A percentile compares a stretch with the other conserved stretches of the same genome.
phyloP scores from a whole-genome alignment of 2,797 vertebrate genomes.

The Acanthiza pusilla region DNA sequence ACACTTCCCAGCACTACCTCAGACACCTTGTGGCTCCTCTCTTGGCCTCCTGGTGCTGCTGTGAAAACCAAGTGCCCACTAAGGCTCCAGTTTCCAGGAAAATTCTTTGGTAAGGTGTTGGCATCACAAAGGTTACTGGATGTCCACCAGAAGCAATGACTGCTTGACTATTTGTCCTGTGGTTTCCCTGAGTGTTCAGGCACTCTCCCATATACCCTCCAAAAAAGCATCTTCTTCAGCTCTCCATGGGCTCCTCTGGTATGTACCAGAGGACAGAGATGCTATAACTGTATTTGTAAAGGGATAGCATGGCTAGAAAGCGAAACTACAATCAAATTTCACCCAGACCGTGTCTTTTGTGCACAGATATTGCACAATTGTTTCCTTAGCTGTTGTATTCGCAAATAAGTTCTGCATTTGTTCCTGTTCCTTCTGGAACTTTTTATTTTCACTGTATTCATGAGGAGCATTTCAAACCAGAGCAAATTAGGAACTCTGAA shows the following conservation, averaged over 20 bases:
- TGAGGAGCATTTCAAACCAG: constrained; percentile 51
- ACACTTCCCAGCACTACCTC: fast-evolving
- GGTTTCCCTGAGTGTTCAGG: background rate
- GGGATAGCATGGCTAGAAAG: background rate
- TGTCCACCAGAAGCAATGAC: background rate
- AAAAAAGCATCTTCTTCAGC: background rate
- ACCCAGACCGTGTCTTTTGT: background rate
- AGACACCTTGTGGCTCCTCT: fast-evolving
- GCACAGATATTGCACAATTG: background rate
- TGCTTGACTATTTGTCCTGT: background rate
- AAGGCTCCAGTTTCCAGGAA: background rate
- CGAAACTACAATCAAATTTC: background rate
- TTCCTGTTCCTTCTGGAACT: constrained; percentile 12
- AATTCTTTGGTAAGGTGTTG: background rate
- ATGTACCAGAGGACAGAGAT: background rate
- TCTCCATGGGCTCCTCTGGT: background rate
- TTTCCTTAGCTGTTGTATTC: constrained; percentile 25
- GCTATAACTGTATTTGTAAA: background rate
- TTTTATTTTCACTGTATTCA: constrained; percentile 50
- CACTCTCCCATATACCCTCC: background rate
- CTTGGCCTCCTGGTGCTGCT: background rate
- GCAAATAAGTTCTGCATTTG: constrained; percentile 35
- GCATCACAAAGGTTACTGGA: background rate
- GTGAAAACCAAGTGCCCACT: background rate
- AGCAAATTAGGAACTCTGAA: constrained; percentile 64